Base-by-base conservation (phyloP, 2,797 vertebrate genomes). In the Brotogeris chrysoptera region DNA sequence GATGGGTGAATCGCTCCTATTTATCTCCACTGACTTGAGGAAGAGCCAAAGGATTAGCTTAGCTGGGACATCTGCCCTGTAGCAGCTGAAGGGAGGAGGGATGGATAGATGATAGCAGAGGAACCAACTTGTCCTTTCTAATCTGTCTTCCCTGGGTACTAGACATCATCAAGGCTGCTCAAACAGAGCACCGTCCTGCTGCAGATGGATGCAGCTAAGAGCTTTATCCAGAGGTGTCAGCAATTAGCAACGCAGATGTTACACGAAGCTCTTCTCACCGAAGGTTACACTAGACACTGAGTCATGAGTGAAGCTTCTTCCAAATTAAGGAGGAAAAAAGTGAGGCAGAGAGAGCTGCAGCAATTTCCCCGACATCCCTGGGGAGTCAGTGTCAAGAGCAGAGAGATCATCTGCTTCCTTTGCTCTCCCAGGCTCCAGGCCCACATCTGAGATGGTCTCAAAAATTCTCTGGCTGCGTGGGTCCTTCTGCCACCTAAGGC, bases 321-420 rank as follows among this genome's bases (percentile, higher is more conserved):
- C 16, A 10, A 59, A 27, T 12, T 38, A 43, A 91, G 30, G n/a
- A 89, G 21, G 10, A 13, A 70, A 63, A 76, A 77, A 41, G 0
- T 1, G 30, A 87, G 36, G 60, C 60, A 46, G 84, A 76, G 59
- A 61, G 59, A 34, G 46, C 63, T 72, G 87, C 83, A 90, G 81
- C 30, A 49, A 57, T 84, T 53, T 69, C 10, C 59, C 39, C 63
- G 18, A 5, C 2, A 11, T 49, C 86, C 59, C 93, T 2, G 3
- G 63, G 86, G 86, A 80, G 39, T 0, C 0, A 0, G 13, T 36
- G 10, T 30, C 19, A 44, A 1, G n/a, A 55, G 27, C 1, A 0
- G 1, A 2, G 76, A 61, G 27, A 21, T 1, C 32, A 64, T 32
- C 70, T 5, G 7, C 71, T 81, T 28, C 8, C 2, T 50, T 23